Evolutionary conservation across 1,140 invertebrate genomes (phyloP), one percentile per base, ranked within the genome.

Genomic region (Alviniconcha marisindica): DNA sequence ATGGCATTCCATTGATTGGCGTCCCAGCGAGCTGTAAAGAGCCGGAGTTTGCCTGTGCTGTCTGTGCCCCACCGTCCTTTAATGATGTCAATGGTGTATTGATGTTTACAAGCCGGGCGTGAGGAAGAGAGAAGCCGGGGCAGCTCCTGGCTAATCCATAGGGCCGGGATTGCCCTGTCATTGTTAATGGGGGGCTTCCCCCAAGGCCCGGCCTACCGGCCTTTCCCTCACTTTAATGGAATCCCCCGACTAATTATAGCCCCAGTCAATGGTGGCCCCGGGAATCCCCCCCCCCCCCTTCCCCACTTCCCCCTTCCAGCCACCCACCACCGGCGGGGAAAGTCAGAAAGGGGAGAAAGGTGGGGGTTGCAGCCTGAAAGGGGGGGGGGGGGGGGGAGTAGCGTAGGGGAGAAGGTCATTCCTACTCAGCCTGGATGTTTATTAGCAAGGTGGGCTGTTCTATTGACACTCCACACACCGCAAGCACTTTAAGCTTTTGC

Each of bases 241-340:
- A 73, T 82, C 80, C 74, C 71, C 48, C 36, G 33, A 73, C 71
- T 82, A 74, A 74, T 71, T 66, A 71, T 69, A 81, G 66, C 63
- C 66, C 56, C 66, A 81, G 66, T 74, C 80, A 73, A 71, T 71
- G 44, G 80, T n/a, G n/a, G n/a, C n/a, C n/a, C n/a, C n/a, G n/a
- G n/a, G 12, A 28, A 56, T 66, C 77, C 31, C 31, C 54, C 0
- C 79, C 44, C 44, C 38, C 79, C 21, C 60, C 38, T 60, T 36
- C 54, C 79, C 10, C 79, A 2, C 60, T 48, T 28, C 77, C 15
- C 77, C 48, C 48, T 31, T 78, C 77, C 77, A 15, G n/a, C 54
- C 54, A 40, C 12, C 54, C n/a, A 24, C 81, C 69, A 28, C 48
- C 14, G 0, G n/a, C 48, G 44, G 10, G 42, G 40, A 81, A 44